Base-by-base conservation (phyloP, 2,113 vertebrate species). In the Mormyrus lacerda region DNA sequence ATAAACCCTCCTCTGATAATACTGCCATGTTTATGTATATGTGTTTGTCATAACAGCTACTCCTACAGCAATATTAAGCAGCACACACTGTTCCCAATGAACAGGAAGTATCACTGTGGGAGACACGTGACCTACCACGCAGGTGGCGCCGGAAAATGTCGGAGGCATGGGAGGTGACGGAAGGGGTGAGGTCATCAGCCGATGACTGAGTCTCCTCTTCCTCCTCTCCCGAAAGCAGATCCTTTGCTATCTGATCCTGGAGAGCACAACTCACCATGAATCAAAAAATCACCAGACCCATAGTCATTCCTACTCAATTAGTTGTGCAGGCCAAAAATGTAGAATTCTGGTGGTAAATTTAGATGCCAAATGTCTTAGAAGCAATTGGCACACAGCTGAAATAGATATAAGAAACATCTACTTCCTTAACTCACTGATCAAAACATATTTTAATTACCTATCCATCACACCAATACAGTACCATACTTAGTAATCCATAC, bases 201-300 rank as follows among this genome's bases (percentile, higher is more conserved):
- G 96, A 97, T 1, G 97, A 96, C 90, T 96, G 96, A 0, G 95
- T 95, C 92, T 97, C 97, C 91, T 97, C 96, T 90, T 97, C 96
- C 92, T 96, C 96, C 92, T 96, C 96, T 92, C 95, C 97, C 73
- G 97, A 96, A 94, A 98, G 97, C 91, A 98, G 94, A 91, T 97
- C 97, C 93, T 97, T 97, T 19, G 96, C 95, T 91, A 97, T 97
- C 93, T 97, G 97, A 92, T 97, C 96, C 97, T 97, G 89, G 27
- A 82, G 55, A 87, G 61, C 9, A 88, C 42, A 87, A 44, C 58
- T 44, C 48, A 50, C 51, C 35, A 61, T 61, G 21, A 50, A 87
- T n/a, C 10, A 87, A 87, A 87, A 87, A 53, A 13, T 84, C 42
- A 39, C 31, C 76, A 27, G 82, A 47, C 44, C 44, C 17, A 10